Conservation (phyloP, 1,140 invertebrate genomes). For the Bombus consobrinus region DNA sequence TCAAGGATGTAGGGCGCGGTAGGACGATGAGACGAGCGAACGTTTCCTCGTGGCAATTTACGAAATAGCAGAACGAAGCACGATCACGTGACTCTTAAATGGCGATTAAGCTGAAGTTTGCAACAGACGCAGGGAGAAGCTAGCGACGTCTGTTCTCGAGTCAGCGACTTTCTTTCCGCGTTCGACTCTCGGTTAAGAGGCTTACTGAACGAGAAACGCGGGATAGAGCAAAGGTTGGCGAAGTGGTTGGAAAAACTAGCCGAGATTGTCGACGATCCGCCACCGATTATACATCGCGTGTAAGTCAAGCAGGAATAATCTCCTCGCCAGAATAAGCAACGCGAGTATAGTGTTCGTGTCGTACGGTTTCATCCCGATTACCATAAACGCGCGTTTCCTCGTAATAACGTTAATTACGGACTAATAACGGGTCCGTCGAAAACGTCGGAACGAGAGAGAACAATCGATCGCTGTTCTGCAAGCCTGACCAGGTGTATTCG, state of each 20-base stretch:
- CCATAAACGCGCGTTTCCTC: background rate
- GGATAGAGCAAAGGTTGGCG: no score
- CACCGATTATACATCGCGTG: no score
- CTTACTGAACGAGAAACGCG: background rate
- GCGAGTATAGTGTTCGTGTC: background rate
- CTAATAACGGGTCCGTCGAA: constrained; percentile 3
- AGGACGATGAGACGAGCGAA: background rate
- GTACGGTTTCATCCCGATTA: constrained; percentile 1
- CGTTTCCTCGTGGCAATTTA: constrained; percentile 13
- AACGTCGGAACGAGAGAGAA: background rate
- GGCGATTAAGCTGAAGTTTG: constrained; percentile 49
- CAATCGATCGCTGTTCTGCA: background rate
- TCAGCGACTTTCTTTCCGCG: constrained; percentile 28
- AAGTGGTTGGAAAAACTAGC: background rate
- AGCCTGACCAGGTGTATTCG: background rate
- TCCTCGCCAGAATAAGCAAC: background rate
- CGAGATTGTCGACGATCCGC: background rate
- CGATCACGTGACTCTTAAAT: constrained; percentile 47
- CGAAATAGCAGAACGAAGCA: constrained; percentile 40
- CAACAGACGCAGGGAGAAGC: constrained; percentile 4
- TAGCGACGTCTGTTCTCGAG: constrained; percentile 14
- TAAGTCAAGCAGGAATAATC: no score
- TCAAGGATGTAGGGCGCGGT: background rate
- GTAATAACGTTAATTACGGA: constrained; percentile 19
- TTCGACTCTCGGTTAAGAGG: constrained; percentile 15